Conservation (phyloP, 2,888 invertebrate genomes). For the Sminthurides aquaticus region DNA sequence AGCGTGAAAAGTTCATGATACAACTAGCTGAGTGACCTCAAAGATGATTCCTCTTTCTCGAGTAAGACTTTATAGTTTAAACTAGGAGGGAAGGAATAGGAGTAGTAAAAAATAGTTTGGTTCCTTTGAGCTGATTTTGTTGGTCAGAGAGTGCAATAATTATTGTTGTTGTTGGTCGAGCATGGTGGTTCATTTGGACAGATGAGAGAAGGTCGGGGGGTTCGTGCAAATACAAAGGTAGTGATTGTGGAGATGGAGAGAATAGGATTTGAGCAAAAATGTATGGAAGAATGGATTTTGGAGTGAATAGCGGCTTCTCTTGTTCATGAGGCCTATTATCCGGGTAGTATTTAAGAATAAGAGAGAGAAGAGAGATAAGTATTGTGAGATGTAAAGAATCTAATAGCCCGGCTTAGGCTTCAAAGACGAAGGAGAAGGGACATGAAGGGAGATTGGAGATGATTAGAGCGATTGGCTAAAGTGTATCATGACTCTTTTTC, state of each 20-base stretch:
- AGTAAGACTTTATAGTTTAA: no score
- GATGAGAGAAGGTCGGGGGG: not conserved
- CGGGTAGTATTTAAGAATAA: not conserved
- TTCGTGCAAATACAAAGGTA: not conserved
- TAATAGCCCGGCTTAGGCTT: not conserved
- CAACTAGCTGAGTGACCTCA: constrained; percentile 10
- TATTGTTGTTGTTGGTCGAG: not conserved
- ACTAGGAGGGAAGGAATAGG: no score
- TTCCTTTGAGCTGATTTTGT: not conserved
- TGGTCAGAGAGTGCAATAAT: not conserved
- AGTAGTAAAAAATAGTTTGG: not conserved
- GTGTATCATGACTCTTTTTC: not conserved
- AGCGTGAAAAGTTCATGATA: constrained; percentile 10
- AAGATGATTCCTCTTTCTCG: no score
- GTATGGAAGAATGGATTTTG: not conserved
- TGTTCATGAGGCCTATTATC: not conserved
- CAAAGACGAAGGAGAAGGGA: not conserved
- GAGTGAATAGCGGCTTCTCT: not conserved
- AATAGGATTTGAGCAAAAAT: not conserved
- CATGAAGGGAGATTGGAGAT: not conserved
- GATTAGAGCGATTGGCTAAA: not conserved
- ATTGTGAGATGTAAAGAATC: no score
- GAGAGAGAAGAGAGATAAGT: no score
- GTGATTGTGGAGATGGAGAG: not conserved
- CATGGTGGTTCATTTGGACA: not conserved